phyloP scores from a whole-genome alignment of 92 coral and sea anemone genomes.

The Paramuricea clavata region DNA sequence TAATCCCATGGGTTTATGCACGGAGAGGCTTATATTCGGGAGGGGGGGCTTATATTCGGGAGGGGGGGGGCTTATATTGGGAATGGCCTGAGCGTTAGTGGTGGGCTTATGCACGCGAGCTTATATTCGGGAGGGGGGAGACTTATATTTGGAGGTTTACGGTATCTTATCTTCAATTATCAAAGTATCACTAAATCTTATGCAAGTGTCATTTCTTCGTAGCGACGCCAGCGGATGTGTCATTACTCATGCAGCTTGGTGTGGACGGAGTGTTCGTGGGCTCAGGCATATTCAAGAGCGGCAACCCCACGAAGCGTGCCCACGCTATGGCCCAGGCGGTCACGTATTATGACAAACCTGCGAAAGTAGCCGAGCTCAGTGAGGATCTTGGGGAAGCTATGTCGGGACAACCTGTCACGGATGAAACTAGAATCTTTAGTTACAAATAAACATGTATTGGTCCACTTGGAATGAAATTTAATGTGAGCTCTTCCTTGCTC shows the following conservation, averaged over 20 bases:
- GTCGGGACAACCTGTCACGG: constrained; percentile 94
- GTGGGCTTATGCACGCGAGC: too few species aligned
- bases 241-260: constrained; percentile 96
- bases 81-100: too few species aligned
- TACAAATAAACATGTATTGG: background rate
- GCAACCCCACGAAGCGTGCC: constrained; percentile 90
- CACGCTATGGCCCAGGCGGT: constrained; percentile 99
- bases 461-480: background rate
- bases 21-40: too few species aligned
- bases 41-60: too few species aligned
- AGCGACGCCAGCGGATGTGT: constrained; percentile 98
- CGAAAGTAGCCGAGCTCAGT: constrained; percentile 93
- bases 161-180: too few species aligned
- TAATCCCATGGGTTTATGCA: too few species aligned
- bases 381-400: constrained; percentile 97
- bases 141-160: too few species aligned
- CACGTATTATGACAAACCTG: constrained; percentile 92
- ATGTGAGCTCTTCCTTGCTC: background rate
- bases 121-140: too few species aligned
- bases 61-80: too few species aligned
- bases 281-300: constrained; percentile 96
- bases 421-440: constrained; percentile 37
- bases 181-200: background rate
- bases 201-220: background rate
- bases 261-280: constrained; percentile 99